Evolutionary conservation across 92 coral and sea anemone species (phyloP).

Genomic region (Porites cylindrica): DNA sequence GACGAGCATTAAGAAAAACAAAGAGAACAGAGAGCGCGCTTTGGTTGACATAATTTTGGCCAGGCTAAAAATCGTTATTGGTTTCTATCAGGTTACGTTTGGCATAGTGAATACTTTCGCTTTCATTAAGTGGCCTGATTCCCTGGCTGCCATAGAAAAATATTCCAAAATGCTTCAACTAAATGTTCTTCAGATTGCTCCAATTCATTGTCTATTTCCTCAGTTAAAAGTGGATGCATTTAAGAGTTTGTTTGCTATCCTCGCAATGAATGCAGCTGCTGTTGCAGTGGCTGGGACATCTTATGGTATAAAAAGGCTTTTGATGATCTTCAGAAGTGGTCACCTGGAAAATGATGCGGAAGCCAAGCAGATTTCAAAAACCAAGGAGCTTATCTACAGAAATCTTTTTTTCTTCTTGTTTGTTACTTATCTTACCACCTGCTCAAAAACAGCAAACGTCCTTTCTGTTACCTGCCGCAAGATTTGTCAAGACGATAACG

Average conservation of each 20-base stretch:
- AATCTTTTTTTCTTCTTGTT: constrained; percentile 14
- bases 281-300: neutral
- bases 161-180: constrained; percentile 21
- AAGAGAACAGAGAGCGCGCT: neutral
- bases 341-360: neutral
- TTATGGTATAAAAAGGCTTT: neutral
- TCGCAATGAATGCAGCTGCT: neutral
- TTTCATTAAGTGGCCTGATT: constrained; percentile 5
- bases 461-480: constrained; percentile 12
- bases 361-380: neutral
- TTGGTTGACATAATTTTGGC: constrained; percentile 14
- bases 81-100: constrained; percentile 24
- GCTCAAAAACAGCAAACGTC: constrained; percentile 1
- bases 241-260: constrained; percentile 1
- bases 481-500: neutral
- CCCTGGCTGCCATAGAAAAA: neutral
- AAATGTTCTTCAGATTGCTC: constrained; percentile 25
- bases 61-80: constrained; percentile 14
- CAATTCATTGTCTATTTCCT: neutral
- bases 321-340: neutral
- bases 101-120: constrained; percentile 9
- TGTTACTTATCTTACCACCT: constrained; percentile 15
- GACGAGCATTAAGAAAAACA: constrained; percentile 10
- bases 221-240: neutral
- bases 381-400: constrained; percentile 4